Percentiles rank a stretch among this genome's conserved stretches.
These are phyloP conservation scores for Carapus acus DNA, from an alignment of 2,797 vertebrate species.

Conservation along the genomic window DNA sequence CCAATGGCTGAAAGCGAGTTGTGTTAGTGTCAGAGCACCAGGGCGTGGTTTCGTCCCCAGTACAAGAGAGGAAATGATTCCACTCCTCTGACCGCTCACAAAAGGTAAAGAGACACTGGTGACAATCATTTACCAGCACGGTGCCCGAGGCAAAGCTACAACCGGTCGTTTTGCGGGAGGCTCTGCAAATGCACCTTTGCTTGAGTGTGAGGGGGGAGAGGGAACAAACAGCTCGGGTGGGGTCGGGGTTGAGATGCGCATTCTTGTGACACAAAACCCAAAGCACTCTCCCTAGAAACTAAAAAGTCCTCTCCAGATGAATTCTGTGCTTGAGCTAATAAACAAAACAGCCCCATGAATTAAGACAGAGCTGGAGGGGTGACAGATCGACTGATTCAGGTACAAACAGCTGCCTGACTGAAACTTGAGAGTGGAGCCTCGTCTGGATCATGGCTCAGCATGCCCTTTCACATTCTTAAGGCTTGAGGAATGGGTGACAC, in stretches of 20 bases:
- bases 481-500: background rate
- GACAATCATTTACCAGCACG: slow-evolving; percentile 46
- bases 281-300: background rate
- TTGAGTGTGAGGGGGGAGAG: slow-evolving; percentile 8
- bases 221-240: background rate
- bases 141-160: background rate
- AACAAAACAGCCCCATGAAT: too few species aligned
- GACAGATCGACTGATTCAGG: too few species aligned
- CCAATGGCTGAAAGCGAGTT: background rate
- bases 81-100: slow-evolving; percentile 23
- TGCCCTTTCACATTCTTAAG: background rate
- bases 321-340: too few species aligned
- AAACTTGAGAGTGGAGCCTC: too few species aligned
- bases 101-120: slow-evolving; percentile 50
- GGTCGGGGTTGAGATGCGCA: slow-evolving; percentile 3
- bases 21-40: background rate
- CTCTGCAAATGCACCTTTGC: background rate
- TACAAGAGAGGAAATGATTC: slow-evolving; percentile 19
- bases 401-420: too few species aligned
- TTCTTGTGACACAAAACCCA: slow-evolving; percentile 7
- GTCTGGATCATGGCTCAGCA: too few species aligned
- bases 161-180: slow-evolving; percentile 7
- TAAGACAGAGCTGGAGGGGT: too few species aligned
- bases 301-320: slow-evolving; percentile 9
- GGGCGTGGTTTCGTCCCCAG: slow-evolving; percentile 22